phyloP scores from a whole-genome alignment of 2,797 vertebrate species.

The Botia almorhae region DNA sequence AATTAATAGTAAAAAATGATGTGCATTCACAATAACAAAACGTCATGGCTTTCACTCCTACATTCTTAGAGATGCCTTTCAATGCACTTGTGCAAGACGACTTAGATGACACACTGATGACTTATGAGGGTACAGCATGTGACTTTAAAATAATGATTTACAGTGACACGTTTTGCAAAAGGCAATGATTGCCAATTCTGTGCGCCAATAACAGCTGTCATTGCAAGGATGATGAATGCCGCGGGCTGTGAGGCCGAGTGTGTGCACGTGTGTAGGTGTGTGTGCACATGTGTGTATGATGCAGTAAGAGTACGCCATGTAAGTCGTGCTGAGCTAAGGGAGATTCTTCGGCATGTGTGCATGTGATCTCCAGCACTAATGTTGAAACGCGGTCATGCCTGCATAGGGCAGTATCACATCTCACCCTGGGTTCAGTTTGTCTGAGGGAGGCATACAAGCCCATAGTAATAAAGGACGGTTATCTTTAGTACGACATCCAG shows the following conservation, averaged over 20 bases:
- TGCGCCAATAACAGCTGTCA: constrained; percentile 41
- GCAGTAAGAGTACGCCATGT: background rate
- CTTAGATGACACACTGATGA: constrained; percentile 3
- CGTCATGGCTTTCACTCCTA: background rate
- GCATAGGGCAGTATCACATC: background rate
- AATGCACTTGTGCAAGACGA: background rate
- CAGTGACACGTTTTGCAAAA: constrained; percentile 40
- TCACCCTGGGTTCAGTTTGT: background rate
- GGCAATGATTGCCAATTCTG: constrained; percentile 45
- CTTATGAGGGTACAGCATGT: background rate
- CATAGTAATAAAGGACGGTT: background rate
- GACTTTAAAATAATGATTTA: constrained; percentile 48
- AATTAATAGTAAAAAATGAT: background rate
- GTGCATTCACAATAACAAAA: background rate
- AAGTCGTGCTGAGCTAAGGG: constrained; percentile 6
- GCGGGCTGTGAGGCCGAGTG: background rate
- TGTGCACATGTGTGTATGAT: background rate
- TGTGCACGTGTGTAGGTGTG: background rate
- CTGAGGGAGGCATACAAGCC: background rate
- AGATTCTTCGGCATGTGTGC: background rate
- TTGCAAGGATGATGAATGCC: constrained; percentile 35
- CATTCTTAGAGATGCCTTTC: background rate
- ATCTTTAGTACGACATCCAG: no score
- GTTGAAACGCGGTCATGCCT: background rate
- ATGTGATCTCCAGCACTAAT: background rate